phyloP scores from a whole-genome alignment of 1,140 invertebrate genomes.

The Drosophila watanabei region DNA sequence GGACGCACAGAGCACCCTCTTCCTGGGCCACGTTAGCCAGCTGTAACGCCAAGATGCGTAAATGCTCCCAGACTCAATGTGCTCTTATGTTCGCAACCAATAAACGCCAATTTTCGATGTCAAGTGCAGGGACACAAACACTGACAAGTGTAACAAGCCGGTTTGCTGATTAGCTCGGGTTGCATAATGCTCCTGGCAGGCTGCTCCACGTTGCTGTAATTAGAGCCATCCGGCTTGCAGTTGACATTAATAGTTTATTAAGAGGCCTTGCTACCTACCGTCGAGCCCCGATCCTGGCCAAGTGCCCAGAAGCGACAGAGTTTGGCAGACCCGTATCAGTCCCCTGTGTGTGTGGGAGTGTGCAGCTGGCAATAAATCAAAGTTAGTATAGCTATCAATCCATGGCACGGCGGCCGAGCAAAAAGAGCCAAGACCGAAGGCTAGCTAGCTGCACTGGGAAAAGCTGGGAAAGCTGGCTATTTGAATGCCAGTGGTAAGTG shows the following conservation, averaged over 20 bases:
- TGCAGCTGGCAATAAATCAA: constrained; percentile 70
- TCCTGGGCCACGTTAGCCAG: constrained; percentile 57
- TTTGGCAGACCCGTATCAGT: constrained; percentile 50
- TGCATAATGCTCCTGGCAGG: constrained; percentile 32
- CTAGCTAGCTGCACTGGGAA: constrained; percentile 35
- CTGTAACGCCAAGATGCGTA: neutral
- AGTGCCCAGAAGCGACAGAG: constrained; percentile 16
- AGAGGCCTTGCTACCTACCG: constrained; percentile 9
- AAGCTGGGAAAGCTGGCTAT: constrained; percentile 48
- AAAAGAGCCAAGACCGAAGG: constrained; percentile 31
- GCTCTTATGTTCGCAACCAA: constrained; percentile 20
- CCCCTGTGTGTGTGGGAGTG: constrained; percentile 18
- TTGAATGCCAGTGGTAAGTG: constrained; percentile 74
- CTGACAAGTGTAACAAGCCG: constrained; percentile 11
- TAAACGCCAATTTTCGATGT: constrained; percentile 47
- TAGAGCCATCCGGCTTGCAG: constrained; percentile 35
- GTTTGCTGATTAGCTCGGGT: constrained; percentile 49
- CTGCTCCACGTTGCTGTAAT: constrained; percentile 34
- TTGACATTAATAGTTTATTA: constrained; percentile 55
- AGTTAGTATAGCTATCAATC: constrained; percentile 74
- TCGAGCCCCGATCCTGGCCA: constrained; percentile 1
- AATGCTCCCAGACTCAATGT: constrained; percentile 6
- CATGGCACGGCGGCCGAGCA: constrained; percentile 47
- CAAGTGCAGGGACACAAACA: constrained; percentile 26
- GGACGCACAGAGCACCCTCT: constrained; percentile 37